phyloP scores from a whole-genome alignment of 35 echinoderm and acorn worm species.

The Stichopus chloronotus region DNA sequence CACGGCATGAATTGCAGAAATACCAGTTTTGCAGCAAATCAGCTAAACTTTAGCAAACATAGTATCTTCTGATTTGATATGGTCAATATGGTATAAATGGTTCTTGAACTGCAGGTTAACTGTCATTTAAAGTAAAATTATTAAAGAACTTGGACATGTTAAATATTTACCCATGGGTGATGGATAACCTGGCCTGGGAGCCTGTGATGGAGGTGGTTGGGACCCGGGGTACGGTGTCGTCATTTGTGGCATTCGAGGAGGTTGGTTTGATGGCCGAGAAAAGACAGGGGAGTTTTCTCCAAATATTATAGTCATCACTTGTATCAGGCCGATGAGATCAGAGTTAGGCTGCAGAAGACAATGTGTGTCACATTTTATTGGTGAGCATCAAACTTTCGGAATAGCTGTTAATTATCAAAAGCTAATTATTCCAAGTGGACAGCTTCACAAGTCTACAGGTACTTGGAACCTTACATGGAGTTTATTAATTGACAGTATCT shows the following conservation, averaged over 20 bases:
- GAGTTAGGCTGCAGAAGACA: slow-evolving; percentile 71
- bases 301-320: slow-evolving; percentile 90
- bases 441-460: neutral
- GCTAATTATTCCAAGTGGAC: neutral
- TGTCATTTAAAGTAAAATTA: neutral
- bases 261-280: slow-evolving; percentile 48
- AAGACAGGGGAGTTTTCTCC: slow-evolving; percentile 90
- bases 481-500: neutral
- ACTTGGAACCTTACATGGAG: neutral
- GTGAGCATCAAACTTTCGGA: neutral
- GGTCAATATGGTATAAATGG: neutral
- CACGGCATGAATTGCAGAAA: too few species aligned
- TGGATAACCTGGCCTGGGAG: slow-evolving; percentile 38
- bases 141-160: neutral
- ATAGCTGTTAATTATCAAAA: neutral
- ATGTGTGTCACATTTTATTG: neutral
- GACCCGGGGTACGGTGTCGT: slow-evolving; percentile 52
- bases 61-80: neutral
- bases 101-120: neutral
- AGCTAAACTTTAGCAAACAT: neutral
- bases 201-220: slow-evolving; percentile 60
- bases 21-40: too few species aligned
- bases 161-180: slow-evolving; percentile 9
- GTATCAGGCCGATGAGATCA: slow-evolving; percentile 84
- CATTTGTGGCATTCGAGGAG: slow-evolving; percentile 18